These are phyloP conservation scores for Hermodice carunculata DNA, from an alignment of 2,888 invertebrate species.

Conservation along the genomic window DNA sequence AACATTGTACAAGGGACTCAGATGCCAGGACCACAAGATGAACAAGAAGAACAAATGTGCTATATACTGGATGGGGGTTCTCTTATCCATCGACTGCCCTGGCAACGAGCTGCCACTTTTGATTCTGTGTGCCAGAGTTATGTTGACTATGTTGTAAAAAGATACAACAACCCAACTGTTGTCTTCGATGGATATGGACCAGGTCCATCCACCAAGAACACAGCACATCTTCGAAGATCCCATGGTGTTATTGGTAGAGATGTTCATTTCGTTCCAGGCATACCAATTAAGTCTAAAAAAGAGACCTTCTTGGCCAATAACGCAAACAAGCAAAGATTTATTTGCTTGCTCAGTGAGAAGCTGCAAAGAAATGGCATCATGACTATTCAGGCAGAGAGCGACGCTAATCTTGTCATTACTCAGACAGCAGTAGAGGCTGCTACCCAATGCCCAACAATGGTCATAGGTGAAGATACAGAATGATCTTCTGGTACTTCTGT, in stretches of 20 bases:
- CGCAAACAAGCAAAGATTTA: constrained; percentile 45
- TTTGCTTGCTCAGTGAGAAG: constrained; percentile 28
- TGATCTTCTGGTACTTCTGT: constrained; percentile 47
- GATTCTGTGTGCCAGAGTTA: too few relatives aligned
- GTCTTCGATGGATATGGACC: constrained; percentile 48
- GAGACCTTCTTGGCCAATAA: constrained; percentile 41
- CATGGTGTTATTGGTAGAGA: constrained; percentile 25
- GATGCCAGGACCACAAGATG: not conserved
- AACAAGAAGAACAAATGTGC: constrained; percentile 32
- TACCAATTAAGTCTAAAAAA: constrained; percentile 37
- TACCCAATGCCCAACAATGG: constrained; percentile 38
- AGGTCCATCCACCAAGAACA: constrained; percentile 44
- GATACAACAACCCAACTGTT: constrained; percentile 25
- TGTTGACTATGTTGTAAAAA: constrained; percentile 29
- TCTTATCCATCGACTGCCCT: constrained; percentile 40
- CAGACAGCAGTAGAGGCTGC: constrained; percentile 34
- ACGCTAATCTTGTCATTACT: constrained; percentile 48
- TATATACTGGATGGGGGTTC: constrained; percentile 45
- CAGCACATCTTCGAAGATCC: constrained; percentile 38
- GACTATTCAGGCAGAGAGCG: constrained; percentile 36
- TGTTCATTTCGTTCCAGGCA: constrained; percentile 33
- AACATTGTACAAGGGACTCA: not conserved
- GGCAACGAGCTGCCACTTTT: too few relatives aligned
- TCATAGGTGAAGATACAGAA: too few relatives aligned
- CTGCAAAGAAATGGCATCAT: constrained; percentile 17